Conservation (phyloP, 1,140 invertebrate species). For the Hydropsyche tenuis region DNA sequence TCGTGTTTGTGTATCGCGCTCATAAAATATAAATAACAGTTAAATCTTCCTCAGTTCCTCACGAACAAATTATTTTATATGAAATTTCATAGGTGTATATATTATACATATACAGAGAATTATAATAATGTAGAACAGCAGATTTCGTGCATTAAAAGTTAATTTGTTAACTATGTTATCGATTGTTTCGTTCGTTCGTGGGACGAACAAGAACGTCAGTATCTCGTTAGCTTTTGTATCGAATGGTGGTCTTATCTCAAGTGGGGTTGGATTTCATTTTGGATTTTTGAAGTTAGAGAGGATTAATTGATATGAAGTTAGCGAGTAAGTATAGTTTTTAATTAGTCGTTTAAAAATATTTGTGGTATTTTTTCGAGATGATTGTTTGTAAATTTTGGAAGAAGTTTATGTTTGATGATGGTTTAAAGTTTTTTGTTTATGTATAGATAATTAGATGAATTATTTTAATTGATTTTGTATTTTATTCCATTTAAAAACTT, state of each 20-base stretch:
- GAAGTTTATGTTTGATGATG: too few relatives aligned
- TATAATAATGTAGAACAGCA: slow-evolving; percentile 5
- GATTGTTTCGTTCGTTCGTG: slow-evolving; percentile 19
- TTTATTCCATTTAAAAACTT: too few relatives aligned
- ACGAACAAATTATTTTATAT: too few relatives aligned
- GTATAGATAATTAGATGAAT: too few relatives aligned
- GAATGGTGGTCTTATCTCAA: slow-evolving; percentile 19
- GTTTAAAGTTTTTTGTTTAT: too few relatives aligned
- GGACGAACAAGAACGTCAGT: neutral
- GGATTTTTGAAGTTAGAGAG: neutral
- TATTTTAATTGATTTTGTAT: too few relatives aligned
- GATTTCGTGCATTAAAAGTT: slow-evolving; percentile 46
- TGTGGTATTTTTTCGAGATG: too few relatives aligned
- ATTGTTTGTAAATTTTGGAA: too few relatives aligned
- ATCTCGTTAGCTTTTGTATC: neutral
- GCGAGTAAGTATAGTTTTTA: slow-evolving; percentile 24
- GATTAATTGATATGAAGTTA: slow-evolving; percentile 32
- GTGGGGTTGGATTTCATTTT: too few relatives aligned
- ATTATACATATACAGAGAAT: neutral
- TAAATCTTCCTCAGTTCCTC: neutral
- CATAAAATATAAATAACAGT: slow-evolving; percentile 11
- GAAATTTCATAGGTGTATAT: neutral
- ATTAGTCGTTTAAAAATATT: too few relatives aligned
- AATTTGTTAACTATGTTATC: slow-evolving; percentile 46
- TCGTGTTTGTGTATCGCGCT: neutral